Conservation (phyloP, 2,113 vertebrate species). For the Opisthocomus hoazin region DNA sequence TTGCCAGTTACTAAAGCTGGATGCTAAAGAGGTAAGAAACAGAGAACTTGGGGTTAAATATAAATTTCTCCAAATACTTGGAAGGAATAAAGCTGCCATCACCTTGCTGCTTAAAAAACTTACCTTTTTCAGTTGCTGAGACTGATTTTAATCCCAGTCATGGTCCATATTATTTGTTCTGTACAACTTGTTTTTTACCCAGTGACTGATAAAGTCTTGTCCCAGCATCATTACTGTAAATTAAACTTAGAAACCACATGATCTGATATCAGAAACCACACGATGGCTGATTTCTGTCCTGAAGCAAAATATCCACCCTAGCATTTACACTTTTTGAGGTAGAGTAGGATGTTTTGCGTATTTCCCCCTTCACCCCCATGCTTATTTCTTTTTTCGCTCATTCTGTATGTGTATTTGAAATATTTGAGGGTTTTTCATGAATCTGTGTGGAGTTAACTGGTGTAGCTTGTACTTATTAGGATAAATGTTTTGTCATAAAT, state of each 20-base stretch:
- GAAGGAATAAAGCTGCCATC: neutral
- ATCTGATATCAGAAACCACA: too few relatives aligned
- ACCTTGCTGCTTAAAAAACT: neutral
- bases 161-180: neutral
- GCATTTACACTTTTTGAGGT: neutral
- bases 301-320: neutral
- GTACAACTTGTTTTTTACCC: neutral
- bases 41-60: neutral
- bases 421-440: neutral
- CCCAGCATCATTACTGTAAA: neutral
- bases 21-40: neutral
- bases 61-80: neutral
- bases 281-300: neutral
- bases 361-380: neutral
- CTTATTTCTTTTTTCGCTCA: neutral
- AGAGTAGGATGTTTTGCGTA: neutral
- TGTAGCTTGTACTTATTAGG: neutral
- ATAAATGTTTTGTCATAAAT: neutral
- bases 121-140: neutral
- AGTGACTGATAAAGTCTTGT: neutral
- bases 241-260: neutral
- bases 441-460: neutral
- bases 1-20: neutral
- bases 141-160: neutral
- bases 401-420: neutral